Conservation (phyloP, 2,113 vertebrate genomes). For the Castor canadensis region DNA sequence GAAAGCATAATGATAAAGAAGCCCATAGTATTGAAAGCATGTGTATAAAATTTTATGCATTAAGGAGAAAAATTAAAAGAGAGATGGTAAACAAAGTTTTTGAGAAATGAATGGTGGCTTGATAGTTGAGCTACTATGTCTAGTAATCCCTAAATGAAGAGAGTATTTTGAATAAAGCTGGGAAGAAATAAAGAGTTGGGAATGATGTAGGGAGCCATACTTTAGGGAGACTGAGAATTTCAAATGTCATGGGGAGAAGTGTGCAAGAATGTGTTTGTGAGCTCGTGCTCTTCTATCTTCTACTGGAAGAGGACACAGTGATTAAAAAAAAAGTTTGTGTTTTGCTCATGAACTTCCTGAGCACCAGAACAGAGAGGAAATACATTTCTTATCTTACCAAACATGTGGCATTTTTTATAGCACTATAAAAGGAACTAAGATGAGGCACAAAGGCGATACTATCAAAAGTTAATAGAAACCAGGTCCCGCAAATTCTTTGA, state of each 20-base stretch:
- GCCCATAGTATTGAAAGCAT: neutral
- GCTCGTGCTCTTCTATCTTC: neutral
- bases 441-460: neutral
- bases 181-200: too few relatives aligned
- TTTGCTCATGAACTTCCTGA: neutral
- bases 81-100: neutral
- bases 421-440: neutral
- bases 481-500: neutral
- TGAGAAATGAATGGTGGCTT: neutral
- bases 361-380: neutral
- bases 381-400: neutral
- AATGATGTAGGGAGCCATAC: too few relatives aligned
- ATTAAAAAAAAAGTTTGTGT: neutral
- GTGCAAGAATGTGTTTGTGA: neutral
- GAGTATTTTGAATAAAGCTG: neutral
- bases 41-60: neutral
- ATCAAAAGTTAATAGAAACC: neutral
- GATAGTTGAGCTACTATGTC: neutral
- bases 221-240: too few relatives aligned
- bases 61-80: neutral
- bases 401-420: neutral
- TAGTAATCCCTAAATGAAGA: neutral
- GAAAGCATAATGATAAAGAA: neutral
- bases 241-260: too few relatives aligned
- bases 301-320: neutral